Base-by-base conservation (phyloP, 2,888 invertebrate genomes). In the Serripes groenlandicus region DNA sequence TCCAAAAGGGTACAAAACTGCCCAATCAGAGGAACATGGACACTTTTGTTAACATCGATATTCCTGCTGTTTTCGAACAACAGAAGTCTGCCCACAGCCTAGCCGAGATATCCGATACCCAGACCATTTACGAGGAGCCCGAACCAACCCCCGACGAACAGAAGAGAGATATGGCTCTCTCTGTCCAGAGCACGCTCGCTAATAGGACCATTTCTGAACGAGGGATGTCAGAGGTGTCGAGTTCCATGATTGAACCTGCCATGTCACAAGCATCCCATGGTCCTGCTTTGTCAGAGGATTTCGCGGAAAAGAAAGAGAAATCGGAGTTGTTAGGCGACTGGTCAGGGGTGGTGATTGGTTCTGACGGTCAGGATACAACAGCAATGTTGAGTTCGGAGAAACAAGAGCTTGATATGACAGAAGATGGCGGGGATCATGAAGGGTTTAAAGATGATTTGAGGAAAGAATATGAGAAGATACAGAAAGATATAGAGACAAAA, bases 31-130 rank as follows among this genome's bases (percentile, higher is more conserved):
- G 89, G 58, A 85, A 90, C 21, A 87, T 88, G 32, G 89, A 91
- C 75, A 91, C 90, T 18, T 91, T 91, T 83, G 85, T 90, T 23
- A 91, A 90, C 77, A 90, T 91, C 58, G 91, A 91, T 68, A 91
- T 91, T 77, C 91, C 91, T 7, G 91, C 91, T n/a, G 56, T 37
- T 5, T 75, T 79, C 64, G 70, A 74, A 34, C n/a, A n/a, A n/a
- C 56, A 42, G 9, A 56, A 32, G 23, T 58, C 70, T 26, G 69
- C 74, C 15, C 68, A 42, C 23, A 75, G 54, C 37, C 28, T 64
- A 34, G 58, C 34, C 42, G 84, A 84, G 49, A 23, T 52, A 21
- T 54, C 66, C 5, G 26, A 58, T 37, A 56, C 56, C 18, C 76
- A 66, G 42, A 81, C 86, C 23, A 87, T 88, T 1, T 62, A 82